Percentiles rank a stretch among this genome's conserved stretches.
Conservation (phyloP, 2,113 vertebrate species). For the Orientallactaga bullata region DNA sequence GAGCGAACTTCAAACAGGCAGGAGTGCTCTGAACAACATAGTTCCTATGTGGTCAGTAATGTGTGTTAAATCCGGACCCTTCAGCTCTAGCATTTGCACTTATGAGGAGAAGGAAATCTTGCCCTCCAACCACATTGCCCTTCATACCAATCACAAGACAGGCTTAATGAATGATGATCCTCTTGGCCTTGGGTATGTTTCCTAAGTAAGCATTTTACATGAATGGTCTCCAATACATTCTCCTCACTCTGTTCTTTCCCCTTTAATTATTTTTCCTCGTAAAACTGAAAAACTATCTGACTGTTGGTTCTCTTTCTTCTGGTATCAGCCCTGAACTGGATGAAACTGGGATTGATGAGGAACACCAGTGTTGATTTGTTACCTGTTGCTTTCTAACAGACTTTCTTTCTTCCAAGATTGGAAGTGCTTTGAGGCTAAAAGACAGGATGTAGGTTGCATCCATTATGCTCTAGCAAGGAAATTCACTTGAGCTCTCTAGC, state of each 20-base stretch:
- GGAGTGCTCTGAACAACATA: not conserved
- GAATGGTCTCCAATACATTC: not conserved
- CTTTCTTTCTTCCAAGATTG: not conserved
- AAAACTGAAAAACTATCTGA: not conserved
- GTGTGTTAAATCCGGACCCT: not conserved
- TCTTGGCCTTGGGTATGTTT: not conserved
- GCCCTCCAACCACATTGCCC: not conserved
- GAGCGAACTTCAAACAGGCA: no score
- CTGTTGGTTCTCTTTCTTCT: not conserved
- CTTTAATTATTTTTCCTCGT: not conserved
- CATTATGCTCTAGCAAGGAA: not conserved
- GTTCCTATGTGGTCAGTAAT: not conserved
- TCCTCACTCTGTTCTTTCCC: not conserved
- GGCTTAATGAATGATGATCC: not conserved
- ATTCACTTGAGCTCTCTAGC: not conserved
- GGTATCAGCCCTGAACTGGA: not conserved
- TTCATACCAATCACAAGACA: not conserved
- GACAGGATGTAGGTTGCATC: not conserved
- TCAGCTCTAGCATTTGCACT: not conserved
- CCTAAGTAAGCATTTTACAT: not conserved
- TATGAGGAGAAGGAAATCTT: not conserved
- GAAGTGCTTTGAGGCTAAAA: no score
- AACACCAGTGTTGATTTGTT: not conserved
- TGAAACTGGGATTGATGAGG: not conserved
- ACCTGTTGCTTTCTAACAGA: not conserved